A percentile compares a stretch with the other conserved stretches of the same genome.
Evolutionary conservation across 2,888 invertebrate species (phyloP).

Genomic region (Macrosoma leucophasiata): DNA sequence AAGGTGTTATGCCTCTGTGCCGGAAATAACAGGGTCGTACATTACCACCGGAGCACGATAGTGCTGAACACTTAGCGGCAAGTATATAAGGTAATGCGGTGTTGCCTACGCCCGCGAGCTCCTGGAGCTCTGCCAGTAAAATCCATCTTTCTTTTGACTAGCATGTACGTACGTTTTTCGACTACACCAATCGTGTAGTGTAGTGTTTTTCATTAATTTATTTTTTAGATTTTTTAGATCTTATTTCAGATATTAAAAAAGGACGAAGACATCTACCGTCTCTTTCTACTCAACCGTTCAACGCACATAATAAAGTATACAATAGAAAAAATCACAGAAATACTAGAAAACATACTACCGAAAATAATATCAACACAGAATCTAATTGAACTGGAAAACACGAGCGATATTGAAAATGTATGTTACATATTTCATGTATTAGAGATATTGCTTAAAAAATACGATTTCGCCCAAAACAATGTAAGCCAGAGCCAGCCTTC

Average conservation of each 20-base stretch:
- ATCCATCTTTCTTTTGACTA: too few species aligned
- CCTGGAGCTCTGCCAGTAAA: too few species aligned
- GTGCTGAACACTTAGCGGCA: too few species aligned
- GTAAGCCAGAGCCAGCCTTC: conserved; percentile 31
- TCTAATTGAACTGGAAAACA: conserved; percentile 34
- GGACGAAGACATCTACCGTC: conserved; percentile 43
- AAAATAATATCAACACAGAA: conserved; percentile 32
- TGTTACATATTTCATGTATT: conserved; percentile 50
- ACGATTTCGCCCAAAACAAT: conserved; percentile 27
- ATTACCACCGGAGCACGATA: too few species aligned
- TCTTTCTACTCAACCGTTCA: conserved; percentile 49
- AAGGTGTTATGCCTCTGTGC: too few species aligned
- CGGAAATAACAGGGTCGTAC: too few species aligned
- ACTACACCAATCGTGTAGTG: too few species aligned
- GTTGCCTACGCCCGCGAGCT: too few species aligned
- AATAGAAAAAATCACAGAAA: conserved; percentile 43
- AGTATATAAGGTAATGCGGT: too few species aligned
- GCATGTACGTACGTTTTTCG: too few species aligned
- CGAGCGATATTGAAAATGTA: conserved; percentile 40
- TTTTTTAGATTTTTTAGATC: conserved; percentile 4
- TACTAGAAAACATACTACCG: conserved; percentile 34
- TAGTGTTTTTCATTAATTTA: not conserved
- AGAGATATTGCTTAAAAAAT: conserved; percentile 42
- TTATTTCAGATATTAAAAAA: conserved; percentile 47
- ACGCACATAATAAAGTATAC: conserved; percentile 46